Conservation (phyloP, 2,113 vertebrate species). For the Anguilla japonica region DNA sequence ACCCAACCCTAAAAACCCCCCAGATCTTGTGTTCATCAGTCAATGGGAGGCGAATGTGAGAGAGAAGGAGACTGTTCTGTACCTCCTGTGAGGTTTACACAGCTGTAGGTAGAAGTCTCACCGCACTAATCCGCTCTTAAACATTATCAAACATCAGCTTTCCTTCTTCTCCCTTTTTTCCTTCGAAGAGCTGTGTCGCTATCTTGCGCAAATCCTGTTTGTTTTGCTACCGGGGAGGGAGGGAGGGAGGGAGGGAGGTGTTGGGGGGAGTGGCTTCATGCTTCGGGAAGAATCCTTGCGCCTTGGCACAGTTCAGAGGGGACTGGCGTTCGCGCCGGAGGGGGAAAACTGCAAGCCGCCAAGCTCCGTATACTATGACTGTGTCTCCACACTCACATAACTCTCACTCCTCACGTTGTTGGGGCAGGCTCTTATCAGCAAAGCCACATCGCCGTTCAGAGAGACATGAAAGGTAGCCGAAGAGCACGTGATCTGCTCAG, state of each 20-base stretch:
- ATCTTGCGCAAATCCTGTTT: neutral
- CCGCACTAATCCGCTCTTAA: neutral
- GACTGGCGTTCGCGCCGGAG: neutral
- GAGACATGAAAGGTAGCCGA: neutral
- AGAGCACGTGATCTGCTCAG: neutral
- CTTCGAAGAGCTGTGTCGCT: neutral
- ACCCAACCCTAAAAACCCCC: neutral
- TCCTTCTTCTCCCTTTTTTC: no score
- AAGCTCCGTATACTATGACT: neutral
- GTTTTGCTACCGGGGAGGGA: neutral
- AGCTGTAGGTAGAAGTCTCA: neutral
- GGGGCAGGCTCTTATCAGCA: neutral
- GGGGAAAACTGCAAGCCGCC: no score
- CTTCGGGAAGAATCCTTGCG: neutral
- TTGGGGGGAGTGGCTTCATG: neutral
- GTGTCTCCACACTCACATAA: neutral
- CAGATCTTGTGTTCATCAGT: neutral
- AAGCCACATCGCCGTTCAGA: neutral
- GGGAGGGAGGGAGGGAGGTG: no score
- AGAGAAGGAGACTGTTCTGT: neutral
- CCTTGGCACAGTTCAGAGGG: neutral
- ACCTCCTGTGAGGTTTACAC: neutral
- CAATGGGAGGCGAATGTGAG: neutral
- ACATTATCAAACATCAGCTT: neutral
- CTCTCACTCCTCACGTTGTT: neutral